phyloP scores from a whole-genome alignment of 2,888 invertebrate genomes.

The Cotesia congregata region DNA sequence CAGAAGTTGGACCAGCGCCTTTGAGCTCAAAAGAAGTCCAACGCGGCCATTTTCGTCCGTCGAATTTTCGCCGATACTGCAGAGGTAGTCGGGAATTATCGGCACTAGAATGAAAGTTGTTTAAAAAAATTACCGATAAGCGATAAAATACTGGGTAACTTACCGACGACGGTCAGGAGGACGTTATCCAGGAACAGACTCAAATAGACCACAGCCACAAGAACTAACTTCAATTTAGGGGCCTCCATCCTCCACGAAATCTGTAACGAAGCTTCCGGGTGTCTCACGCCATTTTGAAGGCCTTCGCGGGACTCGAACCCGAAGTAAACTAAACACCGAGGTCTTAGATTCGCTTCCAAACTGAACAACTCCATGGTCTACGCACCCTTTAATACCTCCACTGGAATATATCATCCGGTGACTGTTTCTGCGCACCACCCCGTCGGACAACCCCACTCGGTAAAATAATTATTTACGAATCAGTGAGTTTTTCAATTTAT shows the following conservation, averaged over 20 bases:
- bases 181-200: conserved; percentile 89
- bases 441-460: not conserved
- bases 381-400: conserved; percentile 45
- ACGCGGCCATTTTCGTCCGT: conserved; percentile 78
- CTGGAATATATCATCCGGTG: not conserved
- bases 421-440: conserved; percentile 43
- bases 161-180: conserved; percentile 89
- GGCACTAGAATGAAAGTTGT: conserved; percentile 74
- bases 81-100: conserved; percentile 83
- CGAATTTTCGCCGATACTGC: conserved; percentile 72
- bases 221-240: conserved; percentile 62
- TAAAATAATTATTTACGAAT: conserved; percentile 56
- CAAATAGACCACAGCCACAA: conserved; percentile 78
- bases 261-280: not conserved
- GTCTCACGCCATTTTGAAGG: too few relatives aligned
- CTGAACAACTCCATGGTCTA: conserved; percentile 45
- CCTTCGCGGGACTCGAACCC: too few relatives aligned
- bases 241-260: conserved; percentile 44
- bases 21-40: conserved; percentile 80
- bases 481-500: conserved; percentile 67
- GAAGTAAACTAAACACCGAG: not conserved
- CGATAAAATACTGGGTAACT: conserved; percentile 60
- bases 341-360: conserved; percentile 40
- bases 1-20: conserved; percentile 84
- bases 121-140: too few relatives aligned